A percentile compares a stretch with the other conserved stretches of the same genome.
Evolutionary conservation across 2,797 vertebrate genomes (phyloP).

Genomic region (Naso thynnoides): DNA sequence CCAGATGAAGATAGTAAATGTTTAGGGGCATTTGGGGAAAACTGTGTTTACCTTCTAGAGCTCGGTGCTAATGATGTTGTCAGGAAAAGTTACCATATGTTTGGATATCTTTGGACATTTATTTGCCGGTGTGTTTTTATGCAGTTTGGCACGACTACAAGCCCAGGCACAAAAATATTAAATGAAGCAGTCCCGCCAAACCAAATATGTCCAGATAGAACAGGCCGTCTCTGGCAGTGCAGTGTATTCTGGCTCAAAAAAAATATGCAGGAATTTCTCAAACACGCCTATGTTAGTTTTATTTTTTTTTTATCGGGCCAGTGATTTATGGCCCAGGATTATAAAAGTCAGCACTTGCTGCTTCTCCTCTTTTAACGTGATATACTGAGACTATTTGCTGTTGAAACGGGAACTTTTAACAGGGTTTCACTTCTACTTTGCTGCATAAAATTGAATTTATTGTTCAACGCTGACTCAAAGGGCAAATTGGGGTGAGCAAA

Average conservation of each 20-base stretch:
- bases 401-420: constrained; percentile 23
- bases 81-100: constrained; percentile 8
- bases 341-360: constrained; percentile 49
- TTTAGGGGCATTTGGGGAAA: neutral
- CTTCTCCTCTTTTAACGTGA: constrained; percentile 36
- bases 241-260: constrained; percentile 16
- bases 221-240: constrained; percentile 28
- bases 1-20: neutral
- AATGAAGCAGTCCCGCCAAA: constrained; percentile 41
- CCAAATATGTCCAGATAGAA: constrained; percentile 49
- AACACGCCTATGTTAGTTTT: constrained; percentile 15
- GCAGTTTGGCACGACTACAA: constrained; percentile 12
- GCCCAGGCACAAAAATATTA: constrained; percentile 7
- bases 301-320: neutral
- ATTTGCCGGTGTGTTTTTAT: constrained; percentile 19
- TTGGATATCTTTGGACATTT: constrained; percentile 5
- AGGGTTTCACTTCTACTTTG: constrained; percentile 15
- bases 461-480: neutral
- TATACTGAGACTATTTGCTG: constrained; percentile 41
- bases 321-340: constrained; percentile 28
- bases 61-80: constrained; percentile 10
- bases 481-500: neutral
- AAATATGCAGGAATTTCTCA: constrained; percentile 50
- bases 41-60: constrained; percentile 1
- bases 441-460: constrained; percentile 27